These are phyloP conservation scores for Acrossocheilus wenchowensis DNA, from an alignment of 2,797 vertebrate species.

Conservation along the genomic window DNA sequence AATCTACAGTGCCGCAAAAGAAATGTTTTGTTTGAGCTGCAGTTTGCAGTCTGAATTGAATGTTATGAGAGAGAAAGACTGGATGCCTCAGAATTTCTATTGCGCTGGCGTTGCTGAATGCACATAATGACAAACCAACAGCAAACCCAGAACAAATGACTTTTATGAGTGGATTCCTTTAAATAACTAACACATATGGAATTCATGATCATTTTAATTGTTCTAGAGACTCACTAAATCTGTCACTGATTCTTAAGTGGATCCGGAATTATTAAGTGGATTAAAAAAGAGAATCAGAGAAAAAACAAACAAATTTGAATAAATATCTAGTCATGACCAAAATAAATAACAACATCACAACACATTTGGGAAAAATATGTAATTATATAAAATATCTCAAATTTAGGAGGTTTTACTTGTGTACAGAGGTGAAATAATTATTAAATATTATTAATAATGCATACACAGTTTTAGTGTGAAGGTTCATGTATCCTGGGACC, in stretches of 20 bases:
- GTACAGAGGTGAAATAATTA: neutral
- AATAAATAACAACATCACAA: neutral
- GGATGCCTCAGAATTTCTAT: neutral
- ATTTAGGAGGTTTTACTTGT: slow-evolving; percentile 59
- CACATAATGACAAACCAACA: slow-evolving; percentile 10
- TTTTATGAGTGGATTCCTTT: neutral
- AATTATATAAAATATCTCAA: neutral
- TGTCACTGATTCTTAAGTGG: neutral
- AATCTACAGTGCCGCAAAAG: neutral
- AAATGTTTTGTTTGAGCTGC: neutral
- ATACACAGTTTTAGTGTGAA: slow-evolving; percentile 69
- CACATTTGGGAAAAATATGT: neutral
- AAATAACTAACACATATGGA: neutral
- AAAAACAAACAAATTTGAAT: neutral
- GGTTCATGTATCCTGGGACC: slow-evolving; percentile 71
- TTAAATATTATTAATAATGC: slow-evolving; percentile 45
- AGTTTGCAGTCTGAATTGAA: neutral
- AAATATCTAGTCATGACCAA: neutral
- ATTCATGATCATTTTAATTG: neutral
- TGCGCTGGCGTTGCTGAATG: neutral
- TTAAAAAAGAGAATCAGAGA: neutral
- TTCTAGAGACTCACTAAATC: neutral
- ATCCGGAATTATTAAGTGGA: too few species aligned
- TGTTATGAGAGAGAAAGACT: neutral
- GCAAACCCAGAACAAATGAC: slow-evolving; percentile 7